These are phyloP conservation scores for Ceratotherium simum DNA, from an alignment of 2,113 vertebrate species.

Conservation along the genomic window DNA sequence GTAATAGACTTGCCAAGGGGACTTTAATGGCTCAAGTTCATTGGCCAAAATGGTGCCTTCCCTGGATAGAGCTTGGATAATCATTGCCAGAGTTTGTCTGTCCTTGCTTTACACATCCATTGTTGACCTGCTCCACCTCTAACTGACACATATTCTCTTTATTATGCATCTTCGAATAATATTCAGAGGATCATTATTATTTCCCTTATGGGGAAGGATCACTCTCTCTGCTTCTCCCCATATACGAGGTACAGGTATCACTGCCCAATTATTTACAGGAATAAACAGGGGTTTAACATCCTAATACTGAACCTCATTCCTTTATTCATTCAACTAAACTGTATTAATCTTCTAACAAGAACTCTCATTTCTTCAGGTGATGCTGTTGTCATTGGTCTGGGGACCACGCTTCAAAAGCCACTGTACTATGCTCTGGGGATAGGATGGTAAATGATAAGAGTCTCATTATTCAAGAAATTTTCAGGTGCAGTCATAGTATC, in stretches of 20 bases:
- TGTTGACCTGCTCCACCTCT: neutral
- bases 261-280: neutral
- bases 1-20: neutral
- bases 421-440: neutral
- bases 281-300: neutral
- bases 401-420: neutral
- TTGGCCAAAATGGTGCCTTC: neutral
- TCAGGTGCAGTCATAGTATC: neutral
- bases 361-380: neutral
- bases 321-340: conserved; percentile 37
- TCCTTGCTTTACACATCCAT: neutral
- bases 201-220: neutral
- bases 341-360: neutral
- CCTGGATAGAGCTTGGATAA: neutral
- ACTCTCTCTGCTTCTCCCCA: neutral
- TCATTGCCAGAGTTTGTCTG: neutral
- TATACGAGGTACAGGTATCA: neutral
- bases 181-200: neutral
- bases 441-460: neutral
- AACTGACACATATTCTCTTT: neutral
- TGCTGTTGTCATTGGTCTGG: neutral
- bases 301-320: neutral
- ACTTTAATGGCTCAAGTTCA: conserved; percentile 20
- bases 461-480: neutral
- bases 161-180: neutral